Base-by-base conservation (phyloP, 2,888 invertebrate species). In the Drepanosiphum platanoidis region DNA sequence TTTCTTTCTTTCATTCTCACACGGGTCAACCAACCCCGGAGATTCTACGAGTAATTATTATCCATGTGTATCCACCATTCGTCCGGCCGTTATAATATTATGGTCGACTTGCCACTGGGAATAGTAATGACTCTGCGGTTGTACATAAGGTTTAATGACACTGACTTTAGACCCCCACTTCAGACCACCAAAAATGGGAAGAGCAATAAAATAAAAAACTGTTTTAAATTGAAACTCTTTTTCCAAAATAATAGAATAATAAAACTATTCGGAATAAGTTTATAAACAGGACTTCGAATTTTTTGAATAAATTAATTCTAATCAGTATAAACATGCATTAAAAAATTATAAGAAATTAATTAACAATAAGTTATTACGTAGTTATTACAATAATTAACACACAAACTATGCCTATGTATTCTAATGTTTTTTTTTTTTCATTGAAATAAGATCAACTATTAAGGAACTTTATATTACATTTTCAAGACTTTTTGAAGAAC, bases 91-190 rank as follows among this genome's bases (percentile, higher is more conserved):
- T 77, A 52, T 77, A 84, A 77, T 84, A 84, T 84, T 75, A 84
- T 84, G 84, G 84, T 77, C 77, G 84, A 84, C 84, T 84, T 77
- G 68, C 84, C 84, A 84, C 84, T 77, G 84, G 84, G 84, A 84
- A 84, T 84, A 84, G 77, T 84, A 84, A 84, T 84, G 84, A 84
- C 84, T 84, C 84, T 84, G 84, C 77, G 84, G 84, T 84, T 84
- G 84, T 84, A 66, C 52, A 75, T 70, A 36, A 66, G 84, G 77
- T 84, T 84, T 84, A 84, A 84, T 84, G 84, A 77, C 75, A 77
- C 77, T 36, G 74, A n/a, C n/a, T 72, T 58, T 58, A 72, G n/a
- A 39, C 30, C 39, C 11, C 39, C 27, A 3, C 9, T 39, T 36
- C 30, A 64, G 30, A 61, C 39, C n/a, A 42, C 61, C 30, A 58